Base-by-base conservation (phyloP, 2,113 vertebrate species). In the Oplegnathus fasciatus region DNA sequence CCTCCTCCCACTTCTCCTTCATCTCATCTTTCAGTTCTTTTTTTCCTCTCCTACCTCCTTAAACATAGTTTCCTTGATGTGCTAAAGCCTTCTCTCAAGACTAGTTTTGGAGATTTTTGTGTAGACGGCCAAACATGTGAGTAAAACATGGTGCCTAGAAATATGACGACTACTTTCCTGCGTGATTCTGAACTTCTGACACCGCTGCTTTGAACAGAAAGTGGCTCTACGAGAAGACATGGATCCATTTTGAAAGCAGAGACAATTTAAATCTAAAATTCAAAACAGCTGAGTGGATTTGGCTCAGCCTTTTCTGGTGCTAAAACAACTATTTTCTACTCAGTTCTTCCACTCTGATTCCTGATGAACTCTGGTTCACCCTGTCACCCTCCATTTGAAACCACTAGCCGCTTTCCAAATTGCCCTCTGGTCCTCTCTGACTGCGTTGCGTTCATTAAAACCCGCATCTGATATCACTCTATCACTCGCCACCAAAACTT, bases 321-420 rank as follows among this genome's bases (percentile, higher is more conserved):
- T 72, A 71, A 70, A 69, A 55, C 34, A 1, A 71, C 48, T 71
- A 50, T 34, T 72, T 76, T 52, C 40, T 37, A 15, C 83, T 64
- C 55, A 55, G 24, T 42, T 69, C 42, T 71, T 72, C 78, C 66
- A 44, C 44, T 52, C 40, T 6, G 65, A 26, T 52, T 72, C 82
- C 67, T 85, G 82, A 86, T 90, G 89, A 94, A 93, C 90, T 89
- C 76, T 10, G 71, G 60, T 58, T 91, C 78, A 88, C 90, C 82
- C 80, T 79, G 89, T 90, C 92, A 87, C 69, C 85, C 85, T 79
- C 80, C 66, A 60, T 93, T 92, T 91, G 85, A 83, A 77, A 82
- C 86, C 84, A 82, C 67, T 73, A 76, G 86, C 89, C 58, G 32
- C 83, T 65, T 72, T 68, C 77, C 75, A 52, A 76, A 80, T 52